These are phyloP conservation scores for Monochamus saltuarius DNA, from an alignment of 1,140 invertebrate species.

Conservation along the genomic window DNA sequence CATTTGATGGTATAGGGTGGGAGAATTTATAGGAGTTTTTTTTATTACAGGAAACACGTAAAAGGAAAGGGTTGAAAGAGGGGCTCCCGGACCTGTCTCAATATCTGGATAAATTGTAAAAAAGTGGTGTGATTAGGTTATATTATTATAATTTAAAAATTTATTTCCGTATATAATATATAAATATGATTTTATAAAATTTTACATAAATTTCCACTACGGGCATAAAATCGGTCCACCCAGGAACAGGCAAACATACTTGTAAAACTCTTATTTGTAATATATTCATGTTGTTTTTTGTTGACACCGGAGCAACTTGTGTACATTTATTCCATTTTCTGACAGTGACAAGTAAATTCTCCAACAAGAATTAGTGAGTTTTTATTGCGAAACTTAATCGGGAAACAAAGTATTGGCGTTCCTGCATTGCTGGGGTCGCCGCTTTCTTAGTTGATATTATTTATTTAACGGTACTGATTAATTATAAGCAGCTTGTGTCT, in stretches of 20 bases:
- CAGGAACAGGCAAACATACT: no score
- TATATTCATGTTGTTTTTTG: slow-evolving; percentile 7
- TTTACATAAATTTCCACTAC: no score
- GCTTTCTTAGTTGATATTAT: slow-evolving; percentile 9
- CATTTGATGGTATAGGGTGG: no score
- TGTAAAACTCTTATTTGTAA: no score
- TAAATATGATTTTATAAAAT: no score
- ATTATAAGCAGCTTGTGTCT: slow-evolving; percentile 27
- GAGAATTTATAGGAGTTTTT: slow-evolving; percentile 35
- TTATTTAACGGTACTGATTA: slow-evolving; percentile 26
- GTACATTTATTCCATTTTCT: slow-evolving; percentile 12
- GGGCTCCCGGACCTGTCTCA: slow-evolving; percentile 88
- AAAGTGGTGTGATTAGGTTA: slow-evolving; percentile 36
- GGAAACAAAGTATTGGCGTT: background rate
- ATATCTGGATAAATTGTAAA: slow-evolving; percentile 95
- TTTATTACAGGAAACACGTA: slow-evolving; percentile 83
- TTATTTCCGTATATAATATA: slow-evolving; percentile 43
- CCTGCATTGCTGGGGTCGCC: no score
- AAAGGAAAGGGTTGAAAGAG: slow-evolving; percentile 99
- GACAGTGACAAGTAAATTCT: slow-evolving; percentile 19
- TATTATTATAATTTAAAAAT: background rate
- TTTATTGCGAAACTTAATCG: slow-evolving; percentile 7
- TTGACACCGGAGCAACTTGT: slow-evolving; percentile 11
- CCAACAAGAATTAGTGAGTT: slow-evolving; percentile 5
- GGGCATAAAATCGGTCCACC: no score